Evolutionary conservation across 2,113 vertebrate species (phyloP).

Genomic region (Beaufortia kweichowensis): DNA sequence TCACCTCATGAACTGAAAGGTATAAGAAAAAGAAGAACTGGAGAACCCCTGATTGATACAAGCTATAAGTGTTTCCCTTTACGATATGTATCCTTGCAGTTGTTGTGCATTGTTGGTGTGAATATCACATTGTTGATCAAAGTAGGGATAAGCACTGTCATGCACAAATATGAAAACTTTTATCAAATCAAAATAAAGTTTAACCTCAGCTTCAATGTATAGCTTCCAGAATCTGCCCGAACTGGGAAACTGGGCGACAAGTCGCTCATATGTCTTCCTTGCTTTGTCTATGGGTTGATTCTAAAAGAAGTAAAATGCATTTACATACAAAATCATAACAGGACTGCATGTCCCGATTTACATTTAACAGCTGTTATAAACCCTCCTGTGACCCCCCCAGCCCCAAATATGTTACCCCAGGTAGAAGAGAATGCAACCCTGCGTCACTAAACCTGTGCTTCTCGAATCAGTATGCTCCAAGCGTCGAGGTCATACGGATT

Average conservation of each 20-base stretch:
- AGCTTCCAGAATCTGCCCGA: constrained; percentile 99
- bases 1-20: constrained; percentile 78
- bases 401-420: constrained; percentile 69
- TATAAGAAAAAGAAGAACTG: constrained; percentile 36
- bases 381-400: constrained; percentile 5
- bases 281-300: constrained; percentile 99
- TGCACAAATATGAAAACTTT: constrained; percentile 64
- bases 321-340: constrained; percentile 74
- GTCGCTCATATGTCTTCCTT: constrained; percentile 99
- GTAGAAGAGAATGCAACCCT: constrained; percentile 97
- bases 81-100: background rate
- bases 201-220: constrained; percentile 99
- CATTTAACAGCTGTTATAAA: constrained; percentile 42
- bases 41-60: constrained; percentile 25
- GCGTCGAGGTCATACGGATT: constrained; percentile 99
- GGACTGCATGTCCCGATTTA: constrained; percentile 39
- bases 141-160: constrained; percentile 65
- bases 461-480: constrained; percentile 99
- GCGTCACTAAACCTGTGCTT: constrained; percentile 99
- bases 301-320: constrained; percentile 92
- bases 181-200: constrained; percentile 70
- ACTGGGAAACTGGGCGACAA: constrained; percentile 99
- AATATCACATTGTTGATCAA: constrained; percentile 83
- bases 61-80: constrained; percentile 22
- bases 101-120: constrained; percentile 62